A percentile compares a stretch with the other conserved stretches of the same genome.
Evolutionary conservation across 53 echinoderm and acorn worm genomes (phyloP).

Genomic region (Hippasteria phrygiana): DNA sequence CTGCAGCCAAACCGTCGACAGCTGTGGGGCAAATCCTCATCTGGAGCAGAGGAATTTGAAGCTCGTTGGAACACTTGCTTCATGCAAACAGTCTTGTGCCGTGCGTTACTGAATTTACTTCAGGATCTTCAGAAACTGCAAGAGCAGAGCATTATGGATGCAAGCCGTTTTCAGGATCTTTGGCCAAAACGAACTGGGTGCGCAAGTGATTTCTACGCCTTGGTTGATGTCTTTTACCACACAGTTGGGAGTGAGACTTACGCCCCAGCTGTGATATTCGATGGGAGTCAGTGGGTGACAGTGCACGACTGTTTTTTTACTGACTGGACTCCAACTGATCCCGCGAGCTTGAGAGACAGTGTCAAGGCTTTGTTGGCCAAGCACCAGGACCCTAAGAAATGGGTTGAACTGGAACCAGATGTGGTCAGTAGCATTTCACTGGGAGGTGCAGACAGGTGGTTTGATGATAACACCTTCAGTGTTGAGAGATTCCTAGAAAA

Average conservation of each 20-base stretch:
- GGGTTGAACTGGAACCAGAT: conserved; percentile 35
- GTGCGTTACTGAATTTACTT: conserved; percentile 58
- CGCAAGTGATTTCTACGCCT: conserved; percentile 56
- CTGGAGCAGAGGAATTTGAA: conserved; percentile 52
- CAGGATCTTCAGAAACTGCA: conserved; percentile 48
- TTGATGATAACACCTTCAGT: conserved; percentile 46
- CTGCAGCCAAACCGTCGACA: conserved; percentile 72
- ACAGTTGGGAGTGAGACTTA: neutral
- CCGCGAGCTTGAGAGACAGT: neutral
- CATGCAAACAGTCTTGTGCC: conserved; percentile 64
- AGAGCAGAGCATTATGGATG: conserved; percentile 28
- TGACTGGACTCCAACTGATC: neutral
- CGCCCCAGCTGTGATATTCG: conserved; percentile 33
- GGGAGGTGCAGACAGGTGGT: conserved; percentile 5
- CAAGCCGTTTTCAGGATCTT: conserved; percentile 52
- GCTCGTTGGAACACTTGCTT: conserved; percentile 68
- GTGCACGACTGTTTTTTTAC: conserved; percentile 51
- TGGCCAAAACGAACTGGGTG: conserved; percentile 51
- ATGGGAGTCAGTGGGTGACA: conserved; percentile 32
- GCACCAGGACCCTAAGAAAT: conserved; percentile 15
- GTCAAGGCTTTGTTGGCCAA: conserved; percentile 17
- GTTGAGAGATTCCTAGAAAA: conserved; percentile 22
- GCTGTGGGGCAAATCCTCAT: conserved; percentile 61
- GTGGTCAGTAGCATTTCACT: conserved; percentile 28
- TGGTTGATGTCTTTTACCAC: conserved; percentile 61